A percentile compares a stretch with the other conserved stretches of the same genome.
phyloP scores from a whole-genome alignment of 2,888 invertebrate species.

The Horisme vitalbata region DNA sequence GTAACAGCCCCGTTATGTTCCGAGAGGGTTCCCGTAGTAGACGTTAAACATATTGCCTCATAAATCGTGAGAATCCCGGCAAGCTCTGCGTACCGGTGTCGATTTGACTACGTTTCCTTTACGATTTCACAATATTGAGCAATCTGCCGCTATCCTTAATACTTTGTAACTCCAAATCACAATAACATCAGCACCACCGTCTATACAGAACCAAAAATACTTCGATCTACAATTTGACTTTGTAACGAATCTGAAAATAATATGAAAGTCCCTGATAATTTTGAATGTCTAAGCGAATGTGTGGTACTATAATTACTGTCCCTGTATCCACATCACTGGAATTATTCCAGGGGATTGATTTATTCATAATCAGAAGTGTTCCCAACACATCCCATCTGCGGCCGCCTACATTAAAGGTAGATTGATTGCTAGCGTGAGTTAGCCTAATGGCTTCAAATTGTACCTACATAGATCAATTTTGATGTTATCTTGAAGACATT shows the following conservation, averaged over 20 bases:
- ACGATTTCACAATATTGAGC: slow-evolving; percentile 70
- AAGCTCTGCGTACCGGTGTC: slow-evolving; percentile 72
- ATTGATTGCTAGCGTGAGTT: slow-evolving; percentile 34
- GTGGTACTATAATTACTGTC: not conserved
- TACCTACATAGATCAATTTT: slow-evolving; percentile 26
- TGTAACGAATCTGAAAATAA: not conserved
- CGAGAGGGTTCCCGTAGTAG: slow-evolving; percentile 78
- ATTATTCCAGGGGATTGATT: slow-evolving; percentile 17
- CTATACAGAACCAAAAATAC: not conserved
- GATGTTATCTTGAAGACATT: slow-evolving; percentile 25
- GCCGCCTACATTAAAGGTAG: slow-evolving; percentile 28
- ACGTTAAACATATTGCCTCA: slow-evolving; percentile 83
- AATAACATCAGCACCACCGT: slow-evolving; percentile 14
- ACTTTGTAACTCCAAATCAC: slow-evolving; percentile 26
- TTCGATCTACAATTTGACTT: not conserved
- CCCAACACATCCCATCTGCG: slow-evolving; percentile 25
- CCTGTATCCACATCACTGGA: slow-evolving; percentile 3
- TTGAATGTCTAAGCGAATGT: not conserved
- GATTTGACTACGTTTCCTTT: slow-evolving; percentile 80
- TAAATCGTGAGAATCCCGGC: slow-evolving; percentile 81
- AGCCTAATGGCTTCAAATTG: slow-evolving; percentile 29
- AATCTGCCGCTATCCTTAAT: slow-evolving; percentile 48
- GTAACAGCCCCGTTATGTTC: slow-evolving; percentile 81
- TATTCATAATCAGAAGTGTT: slow-evolving; percentile 25
- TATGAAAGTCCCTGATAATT: not conserved